A percentile compares a stretch with the other conserved stretches of the same genome.
Evolutionary conservation across 2,113 vertebrate genomes (phyloP).

Genomic region (Baryphthengus martii): DNA sequence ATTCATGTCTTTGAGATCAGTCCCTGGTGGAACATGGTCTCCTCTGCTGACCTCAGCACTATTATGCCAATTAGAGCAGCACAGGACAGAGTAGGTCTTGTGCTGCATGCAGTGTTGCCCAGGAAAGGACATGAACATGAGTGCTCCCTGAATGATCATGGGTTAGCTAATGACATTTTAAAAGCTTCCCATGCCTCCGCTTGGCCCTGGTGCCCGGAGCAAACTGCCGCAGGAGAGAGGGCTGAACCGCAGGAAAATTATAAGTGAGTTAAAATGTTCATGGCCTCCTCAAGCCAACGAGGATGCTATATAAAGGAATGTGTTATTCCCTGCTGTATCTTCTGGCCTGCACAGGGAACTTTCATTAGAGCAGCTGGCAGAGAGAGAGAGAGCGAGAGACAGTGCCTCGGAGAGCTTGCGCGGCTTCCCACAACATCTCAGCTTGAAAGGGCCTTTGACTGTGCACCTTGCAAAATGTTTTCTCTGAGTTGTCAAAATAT

Average conservation of each 20-base stretch:
- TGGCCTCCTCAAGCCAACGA: background rate
- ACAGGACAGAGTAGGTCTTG: background rate
- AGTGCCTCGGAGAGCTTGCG: background rate
- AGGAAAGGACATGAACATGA: background rate
- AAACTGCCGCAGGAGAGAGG: background rate
- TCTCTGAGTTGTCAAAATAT: slow-evolving; percentile 30
- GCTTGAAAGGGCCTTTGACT: slow-evolving; percentile 43
- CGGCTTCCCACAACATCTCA: background rate
- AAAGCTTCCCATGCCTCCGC: background rate
- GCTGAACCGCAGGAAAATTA: slow-evolving; percentile 17
- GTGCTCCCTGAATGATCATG: fast-evolving
- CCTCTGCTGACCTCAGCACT: background rate
- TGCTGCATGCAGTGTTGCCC: fast-evolving
- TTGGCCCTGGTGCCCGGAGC: background rate
- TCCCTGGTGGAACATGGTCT: background rate
- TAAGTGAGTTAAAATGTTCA: background rate
- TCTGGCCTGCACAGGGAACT: slow-evolving; percentile 14
- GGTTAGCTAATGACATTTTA: background rate
- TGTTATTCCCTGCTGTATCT: slow-evolving; percentile 35
- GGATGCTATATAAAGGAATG: slow-evolving; percentile 45
- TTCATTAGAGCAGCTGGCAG: slow-evolving; percentile 33
- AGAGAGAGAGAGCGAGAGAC: background rate
- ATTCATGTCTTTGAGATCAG: background rate
- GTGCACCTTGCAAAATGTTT: slow-evolving; percentile 48
- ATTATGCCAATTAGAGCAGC: background rate